Conservation (phyloP, 2,113 vertebrate genomes). For the Lepus timidus region DNA sequence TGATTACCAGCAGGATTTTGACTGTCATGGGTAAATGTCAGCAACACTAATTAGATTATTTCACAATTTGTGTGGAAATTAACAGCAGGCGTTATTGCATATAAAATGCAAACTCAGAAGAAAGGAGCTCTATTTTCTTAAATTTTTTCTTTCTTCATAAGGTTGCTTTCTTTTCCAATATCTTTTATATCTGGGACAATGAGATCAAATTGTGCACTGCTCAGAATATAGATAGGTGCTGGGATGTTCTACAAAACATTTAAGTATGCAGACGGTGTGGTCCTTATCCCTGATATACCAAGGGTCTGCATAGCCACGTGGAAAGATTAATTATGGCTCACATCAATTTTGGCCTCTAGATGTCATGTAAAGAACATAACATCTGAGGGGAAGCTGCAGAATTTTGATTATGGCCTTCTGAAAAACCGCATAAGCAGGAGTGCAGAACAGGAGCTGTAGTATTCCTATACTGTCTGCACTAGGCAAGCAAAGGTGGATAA, state of each 20-base stretch:
- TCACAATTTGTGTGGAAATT: constrained; percentile 71
- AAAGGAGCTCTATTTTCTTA: constrained; percentile 39
- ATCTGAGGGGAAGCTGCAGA: constrained; percentile 80
- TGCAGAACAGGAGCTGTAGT: neutral
- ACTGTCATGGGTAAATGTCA: constrained; percentile 82
- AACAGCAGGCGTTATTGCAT: constrained; percentile 59
- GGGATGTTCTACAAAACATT: constrained; percentile 74
- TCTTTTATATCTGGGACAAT: constrained; percentile 72
- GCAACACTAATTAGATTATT: constrained; percentile 81
- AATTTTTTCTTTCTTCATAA: constrained; percentile 63
- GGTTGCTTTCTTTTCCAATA: constrained; percentile 15
- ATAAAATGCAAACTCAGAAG: constrained; percentile 61
- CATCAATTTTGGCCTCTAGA: constrained; percentile 88
- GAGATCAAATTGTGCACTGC: constrained; percentile 72
- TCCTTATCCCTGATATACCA: constrained; percentile 76
- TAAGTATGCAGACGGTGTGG: constrained; percentile 85
- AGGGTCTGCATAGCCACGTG: constrained; percentile 78
- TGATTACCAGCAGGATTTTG: constrained; percentile 82
- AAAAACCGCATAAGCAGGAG: constrained; percentile 20
- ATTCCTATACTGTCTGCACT: constrained; percentile 47
- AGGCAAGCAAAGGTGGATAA: constrained; percentile 61
- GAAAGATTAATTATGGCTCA: constrained; percentile 88
- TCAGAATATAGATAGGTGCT: constrained; percentile 84
- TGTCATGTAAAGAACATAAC: constrained; percentile 87
- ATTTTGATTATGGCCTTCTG: constrained; percentile 83